These are phyloP conservation scores for Perccottus glenii DNA, from an alignment of 2,113 vertebrate genomes.

Conservation along the genomic window DNA sequence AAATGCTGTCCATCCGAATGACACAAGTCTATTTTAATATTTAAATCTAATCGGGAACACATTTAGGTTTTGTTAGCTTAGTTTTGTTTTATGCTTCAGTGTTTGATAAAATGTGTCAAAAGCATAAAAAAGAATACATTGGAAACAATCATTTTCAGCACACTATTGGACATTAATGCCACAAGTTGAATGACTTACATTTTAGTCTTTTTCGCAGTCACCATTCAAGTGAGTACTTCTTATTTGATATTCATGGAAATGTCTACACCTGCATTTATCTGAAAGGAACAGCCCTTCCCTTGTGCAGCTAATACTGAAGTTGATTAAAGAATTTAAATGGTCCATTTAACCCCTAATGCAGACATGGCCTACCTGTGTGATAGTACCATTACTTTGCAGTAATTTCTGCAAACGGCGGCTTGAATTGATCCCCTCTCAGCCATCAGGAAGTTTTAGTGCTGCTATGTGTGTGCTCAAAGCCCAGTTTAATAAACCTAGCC, in stretches of 20 bases:
- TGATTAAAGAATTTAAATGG: slow-evolving; percentile 81
- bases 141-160: too few species aligned
- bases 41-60: neutral
- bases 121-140: too few species aligned
- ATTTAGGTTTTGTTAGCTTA: neutral
- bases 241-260: slow-evolving; percentile 57
- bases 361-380: slow-evolving; percentile 65
- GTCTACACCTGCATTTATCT: slow-evolving; percentile 33
- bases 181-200: neutral
- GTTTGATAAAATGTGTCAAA: neutral
- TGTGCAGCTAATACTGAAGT: slow-evolving; percentile 71
- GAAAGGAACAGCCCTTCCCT: slow-evolving; percentile 38
- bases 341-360: slow-evolving; percentile 74
- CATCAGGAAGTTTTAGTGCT: slow-evolving; percentile 81
- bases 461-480: slow-evolving; percentile 81
- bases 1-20: neutral
- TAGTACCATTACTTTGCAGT: slow-evolving; percentile 75
- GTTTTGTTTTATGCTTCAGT: too few species aligned
- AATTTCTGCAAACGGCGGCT: slow-evolving; percentile 73
- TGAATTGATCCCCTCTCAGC: slow-evolving; percentile 78
- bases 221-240: slow-evolving; percentile 15
- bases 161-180: too few species aligned
- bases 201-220: slow-evolving; percentile 6
- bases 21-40: neutral
- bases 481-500: slow-evolving; percentile 84